Base-by-base conservation (phyloP, 1,140 invertebrate species). In the Brachionus sp. region DNA sequence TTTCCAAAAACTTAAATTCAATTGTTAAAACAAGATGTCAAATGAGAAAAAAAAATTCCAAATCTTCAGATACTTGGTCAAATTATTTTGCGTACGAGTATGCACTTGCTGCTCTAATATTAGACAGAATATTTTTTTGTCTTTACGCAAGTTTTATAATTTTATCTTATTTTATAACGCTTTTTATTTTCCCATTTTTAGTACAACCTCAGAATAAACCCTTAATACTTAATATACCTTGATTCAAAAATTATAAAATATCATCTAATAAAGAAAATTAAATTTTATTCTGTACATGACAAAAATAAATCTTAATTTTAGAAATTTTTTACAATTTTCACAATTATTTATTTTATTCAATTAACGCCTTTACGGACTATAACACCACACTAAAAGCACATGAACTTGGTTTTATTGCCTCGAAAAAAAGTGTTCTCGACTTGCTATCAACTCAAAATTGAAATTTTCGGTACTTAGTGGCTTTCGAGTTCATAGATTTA, bases 51-150 rank as follows among this genome's bases (percentile, higher is more conserved):
- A 42, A 19, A 42, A 42, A 4, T 39, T 19, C 37, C n/a, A 39
- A 39, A 9, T 19, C 5, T 39, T 37, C 19, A 37, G 66, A 70
- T 12, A 19, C 6, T 70, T 39, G 46, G n/a, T 75, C 70, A 4
- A 44, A 44, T 25, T 75, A 75, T 75, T 46, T 75, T 46, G 39
- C 70, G 4, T 75, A 75, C 44, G 70, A 75, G 23, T 75, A 75
- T 33, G 42, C 70, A 25, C 23, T 75, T 10, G 13, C 25, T 6
- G 70, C 25, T 29, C 39, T 75, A 12, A 44, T 75, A 46, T 75
- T 75, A 19, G 70, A 75, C n/a, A 75, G 70, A 75, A 44, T 75
- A 25, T 75, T 75, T 46, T 75, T 75, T 75, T 75, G 42, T 12
- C 13, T 75, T 3, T 75, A 75, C 19, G 42, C 70, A 19, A 46